Evolutionary conservation across 1,140 invertebrate species (phyloP).

Genomic region (Drosophila teissieri): DNA sequence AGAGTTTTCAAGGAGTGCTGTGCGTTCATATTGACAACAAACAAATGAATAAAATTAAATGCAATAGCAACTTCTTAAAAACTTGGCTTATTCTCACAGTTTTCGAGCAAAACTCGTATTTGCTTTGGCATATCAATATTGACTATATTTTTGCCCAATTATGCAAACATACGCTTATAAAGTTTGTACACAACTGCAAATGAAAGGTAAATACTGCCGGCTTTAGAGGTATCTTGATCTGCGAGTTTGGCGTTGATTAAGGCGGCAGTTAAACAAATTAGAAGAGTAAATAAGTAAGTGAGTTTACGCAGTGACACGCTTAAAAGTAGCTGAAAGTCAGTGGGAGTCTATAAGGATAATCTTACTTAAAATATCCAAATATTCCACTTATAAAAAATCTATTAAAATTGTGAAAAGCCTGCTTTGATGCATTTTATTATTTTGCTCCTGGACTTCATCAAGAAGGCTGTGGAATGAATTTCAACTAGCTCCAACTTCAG

Average conservation of each 20-base stretch:
- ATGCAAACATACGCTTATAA: constrained; percentile 16
- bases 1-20: constrained; percentile 13
- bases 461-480: not conserved
- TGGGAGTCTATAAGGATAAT: not conserved
- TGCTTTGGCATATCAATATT: constrained; percentile 32
- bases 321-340: constrained; percentile 2
- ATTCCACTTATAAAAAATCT: not conserved
- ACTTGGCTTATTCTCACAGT: constrained; percentile 19
- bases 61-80: constrained; percentile 18
- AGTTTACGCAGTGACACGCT: not conserved
- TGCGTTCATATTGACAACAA: constrained; percentile 10
- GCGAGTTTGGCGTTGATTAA: constrained; percentile 13
- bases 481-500: not conserved
- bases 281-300: constrained; percentile 16
- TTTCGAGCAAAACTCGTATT: constrained; percentile 1
- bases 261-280: constrained; percentile 25
- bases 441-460: not conserved
- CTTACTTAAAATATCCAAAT: too few species aligned
- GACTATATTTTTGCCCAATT: constrained; percentile 33
- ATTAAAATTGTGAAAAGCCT: too few species aligned
- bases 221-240: constrained; percentile 10
- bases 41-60: constrained; percentile 25
- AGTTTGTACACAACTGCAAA: constrained; percentile 12
- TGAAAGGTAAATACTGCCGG: constrained; percentile 29
- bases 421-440: not conserved